These are phyloP conservation scores for Polydrusus cervinus DNA, from an alignment of 2,888 invertebrate genomes.

Conservation along the genomic window DNA sequence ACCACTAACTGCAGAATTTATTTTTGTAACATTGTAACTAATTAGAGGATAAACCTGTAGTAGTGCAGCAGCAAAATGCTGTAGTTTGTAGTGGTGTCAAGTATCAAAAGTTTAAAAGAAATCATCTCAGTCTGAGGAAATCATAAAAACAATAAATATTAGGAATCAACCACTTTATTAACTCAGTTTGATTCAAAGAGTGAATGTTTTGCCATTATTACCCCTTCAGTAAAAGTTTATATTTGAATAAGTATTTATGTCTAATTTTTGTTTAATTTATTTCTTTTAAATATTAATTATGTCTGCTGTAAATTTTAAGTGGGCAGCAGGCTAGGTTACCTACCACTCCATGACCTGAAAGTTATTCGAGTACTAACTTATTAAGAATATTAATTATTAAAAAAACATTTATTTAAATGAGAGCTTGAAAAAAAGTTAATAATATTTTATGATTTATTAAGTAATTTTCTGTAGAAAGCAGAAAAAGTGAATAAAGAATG, in stretches of 20 bases:
- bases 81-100: neutral
- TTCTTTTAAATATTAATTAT: neutral
- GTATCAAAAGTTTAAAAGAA: neutral
- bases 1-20: constrained; percentile 2
- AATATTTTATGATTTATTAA: no score
- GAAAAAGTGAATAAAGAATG: no score
- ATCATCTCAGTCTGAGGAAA: neutral
- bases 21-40: constrained; percentile 12
- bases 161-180: no score
- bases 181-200: no score
- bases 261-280: neutral
- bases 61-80: neutral
- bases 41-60: neutral
- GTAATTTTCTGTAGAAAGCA: no score
- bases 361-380: no score
- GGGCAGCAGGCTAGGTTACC: neutral
- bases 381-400: neutral
- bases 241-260: constrained; percentile 12
- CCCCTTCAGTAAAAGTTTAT: neutral
- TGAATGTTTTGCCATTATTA: neutral
- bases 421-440: no score
- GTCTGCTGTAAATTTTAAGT: constrained; percentile 7
- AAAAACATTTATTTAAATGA: neutral
- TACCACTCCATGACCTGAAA: constrained; percentile 10
- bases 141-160: neutral